These are phyloP conservation scores for Pollenia labialis DNA, from an alignment of 2,888 invertebrate genomes.

Conservation along the genomic window DNA sequence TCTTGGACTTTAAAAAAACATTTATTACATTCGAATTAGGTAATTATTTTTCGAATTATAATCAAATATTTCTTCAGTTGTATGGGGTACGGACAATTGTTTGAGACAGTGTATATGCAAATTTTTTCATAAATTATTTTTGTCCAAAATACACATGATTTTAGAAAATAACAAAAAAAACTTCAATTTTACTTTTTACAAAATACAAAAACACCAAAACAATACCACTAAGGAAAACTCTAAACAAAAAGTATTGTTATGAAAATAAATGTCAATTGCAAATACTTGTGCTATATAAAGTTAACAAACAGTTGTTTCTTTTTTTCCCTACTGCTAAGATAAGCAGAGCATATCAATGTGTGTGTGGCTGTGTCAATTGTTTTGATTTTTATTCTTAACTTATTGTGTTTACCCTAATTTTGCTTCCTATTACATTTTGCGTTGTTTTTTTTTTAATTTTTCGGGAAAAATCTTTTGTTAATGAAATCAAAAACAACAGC, in stretches of 20 bases:
- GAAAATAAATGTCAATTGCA: conserved; percentile 67
- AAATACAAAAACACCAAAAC: conserved; percentile 17
- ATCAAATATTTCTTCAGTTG: too few species aligned
- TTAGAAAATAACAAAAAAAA: conserved; percentile 13
- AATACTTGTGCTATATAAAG: conserved; percentile 1
- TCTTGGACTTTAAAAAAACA: too few species aligned
- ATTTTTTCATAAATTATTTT: not conserved
- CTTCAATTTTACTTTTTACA: not conserved
- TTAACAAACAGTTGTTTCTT: not conserved
- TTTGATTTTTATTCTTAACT: conserved; percentile 52
- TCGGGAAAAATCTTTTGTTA: conserved; percentile 57
- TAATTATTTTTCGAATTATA: too few species aligned
- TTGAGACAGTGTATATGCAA: conserved; percentile 24
- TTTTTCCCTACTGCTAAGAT: too few species aligned
- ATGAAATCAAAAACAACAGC: conserved; percentile 17
- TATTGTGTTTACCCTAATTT: conserved; percentile 37
- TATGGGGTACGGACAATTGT: too few species aligned
- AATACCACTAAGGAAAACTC: conserved; percentile 12
- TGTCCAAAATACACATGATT: conserved; percentile 17
- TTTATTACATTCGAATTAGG: too few species aligned
- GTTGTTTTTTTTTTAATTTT: not conserved
- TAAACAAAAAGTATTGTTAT: conserved; percentile 22
- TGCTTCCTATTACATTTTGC: conserved; percentile 23
- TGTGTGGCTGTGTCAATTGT: conserved; percentile 50
- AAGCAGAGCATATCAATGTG: not conserved